Evolutionary conservation across 2,888 invertebrate species (phyloP).

Genomic region (Drosophila maculinotata): DNA sequence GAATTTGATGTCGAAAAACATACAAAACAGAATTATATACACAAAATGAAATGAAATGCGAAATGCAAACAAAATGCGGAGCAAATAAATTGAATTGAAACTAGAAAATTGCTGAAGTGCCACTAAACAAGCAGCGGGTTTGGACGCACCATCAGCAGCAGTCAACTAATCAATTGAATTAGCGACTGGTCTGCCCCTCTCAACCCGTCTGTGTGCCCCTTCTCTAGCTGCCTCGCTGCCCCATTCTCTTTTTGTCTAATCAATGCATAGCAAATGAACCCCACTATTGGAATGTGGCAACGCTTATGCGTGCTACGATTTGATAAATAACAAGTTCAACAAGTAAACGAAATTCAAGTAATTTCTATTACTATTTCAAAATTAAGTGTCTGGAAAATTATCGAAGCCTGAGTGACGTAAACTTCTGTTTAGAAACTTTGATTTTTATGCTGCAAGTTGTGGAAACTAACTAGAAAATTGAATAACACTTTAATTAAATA

Average conservation of each 20-base stretch:
- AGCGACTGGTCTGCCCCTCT: slow-evolving; percentile 29
- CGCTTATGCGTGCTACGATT: slow-evolving; percentile 25
- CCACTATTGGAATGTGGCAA: slow-evolving; percentile 16
- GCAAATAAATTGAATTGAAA: slow-evolving; percentile 59
- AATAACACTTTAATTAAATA: too few species aligned
- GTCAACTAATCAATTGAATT: slow-evolving; percentile 76
- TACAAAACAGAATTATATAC: slow-evolving; percentile 10
- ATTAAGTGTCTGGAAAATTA: neutral
- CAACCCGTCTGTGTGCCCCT: neutral
- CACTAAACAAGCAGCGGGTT: slow-evolving; percentile 20
- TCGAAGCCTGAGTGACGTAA: too few species aligned
- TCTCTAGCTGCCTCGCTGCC: slow-evolving; percentile 1
- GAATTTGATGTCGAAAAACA: neutral
- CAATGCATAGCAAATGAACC: slow-evolving; percentile 54
- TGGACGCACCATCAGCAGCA: slow-evolving; percentile 12
- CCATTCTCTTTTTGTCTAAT: slow-evolving; percentile 28
- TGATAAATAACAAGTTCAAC: slow-evolving; percentile 12
- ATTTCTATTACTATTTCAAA: slow-evolving; percentile 5
- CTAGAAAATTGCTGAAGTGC: slow-evolving; percentile 46
- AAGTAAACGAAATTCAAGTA: slow-evolving; percentile 9
- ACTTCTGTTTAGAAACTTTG: too few species aligned
- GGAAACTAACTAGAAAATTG: too few species aligned
- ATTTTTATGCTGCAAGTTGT: too few species aligned
- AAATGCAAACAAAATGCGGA: slow-evolving; percentile 20
- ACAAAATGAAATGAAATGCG: slow-evolving; percentile 8